Evolutionary conservation across 1,140 invertebrate genomes (phyloP).

Genomic region (Reticulitermes speratus): DNA sequence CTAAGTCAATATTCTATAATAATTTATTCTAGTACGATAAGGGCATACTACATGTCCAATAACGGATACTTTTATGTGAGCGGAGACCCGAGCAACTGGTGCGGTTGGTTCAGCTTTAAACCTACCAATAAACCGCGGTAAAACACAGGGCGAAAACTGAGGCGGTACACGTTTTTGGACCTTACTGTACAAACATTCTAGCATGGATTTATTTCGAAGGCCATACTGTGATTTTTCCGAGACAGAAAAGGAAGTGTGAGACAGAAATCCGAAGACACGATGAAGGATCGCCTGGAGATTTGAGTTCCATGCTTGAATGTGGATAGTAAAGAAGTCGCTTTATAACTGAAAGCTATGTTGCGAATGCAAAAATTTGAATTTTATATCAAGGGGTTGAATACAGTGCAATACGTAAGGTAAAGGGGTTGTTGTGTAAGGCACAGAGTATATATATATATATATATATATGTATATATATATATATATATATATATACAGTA

Average conservation of each 20-base stretch:
- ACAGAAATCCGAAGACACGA: background rate
- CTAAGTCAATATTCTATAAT: no score
- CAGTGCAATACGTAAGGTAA: background rate
- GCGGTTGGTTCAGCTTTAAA: no score
- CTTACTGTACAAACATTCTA: background rate
- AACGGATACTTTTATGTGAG: no score
- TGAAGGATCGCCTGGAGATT: background rate
- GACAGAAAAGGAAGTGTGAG: background rate
- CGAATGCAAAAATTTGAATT: constrained; percentile 9
- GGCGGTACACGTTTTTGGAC: no score
- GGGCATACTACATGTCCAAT: no score
- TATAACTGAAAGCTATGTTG: background rate
- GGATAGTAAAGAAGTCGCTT: background rate
- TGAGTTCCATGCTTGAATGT: background rate
- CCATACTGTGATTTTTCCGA: background rate
- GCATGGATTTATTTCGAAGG: background rate
- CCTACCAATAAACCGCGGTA: no score
- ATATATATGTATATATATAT: no score
- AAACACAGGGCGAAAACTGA: no score
- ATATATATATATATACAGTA: background rate
- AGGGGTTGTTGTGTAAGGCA: background rate
- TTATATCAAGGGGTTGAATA: background rate
- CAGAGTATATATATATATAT: background rate
- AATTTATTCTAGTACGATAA: no score
- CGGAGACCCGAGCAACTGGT: no score